phyloP scores from a whole-genome alignment of 2,113 vertebrate genomes.

The Ceyx cyanopectus region DNA sequence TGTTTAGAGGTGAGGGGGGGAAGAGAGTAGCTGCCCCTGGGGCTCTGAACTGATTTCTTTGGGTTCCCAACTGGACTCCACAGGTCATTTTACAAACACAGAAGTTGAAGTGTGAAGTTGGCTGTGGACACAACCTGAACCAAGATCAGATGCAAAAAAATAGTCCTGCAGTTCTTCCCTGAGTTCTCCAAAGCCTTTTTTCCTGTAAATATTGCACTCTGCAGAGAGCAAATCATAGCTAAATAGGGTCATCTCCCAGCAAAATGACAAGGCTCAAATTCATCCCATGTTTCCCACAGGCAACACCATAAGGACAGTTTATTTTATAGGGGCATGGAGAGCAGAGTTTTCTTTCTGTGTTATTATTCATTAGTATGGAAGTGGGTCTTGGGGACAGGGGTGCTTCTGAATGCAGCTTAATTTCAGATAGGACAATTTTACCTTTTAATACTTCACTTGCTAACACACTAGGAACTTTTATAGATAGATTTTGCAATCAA shows the following conservation, averaged over 20 bases:
- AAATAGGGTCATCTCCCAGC: background rate
- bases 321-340: background rate
- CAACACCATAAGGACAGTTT: background rate
- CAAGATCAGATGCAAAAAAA: background rate
- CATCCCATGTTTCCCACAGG: background rate
- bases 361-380: background rate
- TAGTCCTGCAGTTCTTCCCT: background rate
- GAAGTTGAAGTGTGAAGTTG: background rate
- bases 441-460: background rate
- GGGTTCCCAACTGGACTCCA: background rate
- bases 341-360: background rate
- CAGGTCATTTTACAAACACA: background rate
- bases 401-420: background rate
- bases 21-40: background rate
- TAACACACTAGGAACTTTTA: background rate
- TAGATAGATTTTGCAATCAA: background rate
- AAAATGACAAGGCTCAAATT: background rate
- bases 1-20: background rate
- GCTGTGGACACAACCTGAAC: background rate
- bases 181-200: background rate
- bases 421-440: background rate
- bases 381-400: too few species aligned
- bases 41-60: background rate
- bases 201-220: background rate
- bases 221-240: background rate